Conservation (phyloP, 1,140 invertebrate species). For the Amphibalanus amphitrite region DNA sequence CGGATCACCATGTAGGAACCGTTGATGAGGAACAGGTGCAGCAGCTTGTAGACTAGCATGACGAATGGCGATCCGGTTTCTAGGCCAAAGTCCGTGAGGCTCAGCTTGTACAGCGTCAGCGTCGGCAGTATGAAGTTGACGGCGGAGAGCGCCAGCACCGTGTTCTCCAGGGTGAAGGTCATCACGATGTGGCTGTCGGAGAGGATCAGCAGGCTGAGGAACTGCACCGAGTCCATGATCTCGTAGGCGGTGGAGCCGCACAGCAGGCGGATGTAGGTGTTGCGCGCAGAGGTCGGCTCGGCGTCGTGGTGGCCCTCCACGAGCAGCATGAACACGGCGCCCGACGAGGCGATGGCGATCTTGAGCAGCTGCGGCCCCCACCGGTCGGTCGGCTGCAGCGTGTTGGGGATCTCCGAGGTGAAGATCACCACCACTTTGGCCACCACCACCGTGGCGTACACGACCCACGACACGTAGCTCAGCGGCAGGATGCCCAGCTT, state of each 20-base stretch:
- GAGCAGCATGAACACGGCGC: conserved; percentile 35
- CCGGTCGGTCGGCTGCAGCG: conserved; percentile 23
- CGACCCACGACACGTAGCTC: conserved; percentile 35
- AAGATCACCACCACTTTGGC: conserved; percentile 35
- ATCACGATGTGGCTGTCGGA: conserved; percentile 21
- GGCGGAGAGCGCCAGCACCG: conserved; percentile 32
- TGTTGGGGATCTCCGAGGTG: conserved; percentile 26
- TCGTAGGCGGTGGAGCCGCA: conserved; percentile 32
- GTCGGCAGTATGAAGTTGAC: conserved; percentile 38
- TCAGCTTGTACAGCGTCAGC: conserved; percentile 36
- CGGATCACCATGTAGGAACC: conserved; percentile 37
- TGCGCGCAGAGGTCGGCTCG: conserved; percentile 25
- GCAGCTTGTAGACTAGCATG: conserved; percentile 25
- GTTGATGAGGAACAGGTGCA: conserved; percentile 33
- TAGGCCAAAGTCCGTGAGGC: conserved; percentile 25
- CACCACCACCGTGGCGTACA: conserved; percentile 32
- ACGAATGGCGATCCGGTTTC: conserved; percentile 6
- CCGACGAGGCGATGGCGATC: conserved; percentile 16
- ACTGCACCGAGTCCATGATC: conserved; percentile 36
- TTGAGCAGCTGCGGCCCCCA: conserved; percentile 37
- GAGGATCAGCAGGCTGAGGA: conserved; percentile 28
- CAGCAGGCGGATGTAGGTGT: conserved; percentile 28
- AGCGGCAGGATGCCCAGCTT: conserved; percentile 28
- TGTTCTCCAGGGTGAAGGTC: conserved; percentile 26
- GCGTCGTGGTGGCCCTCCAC: conserved; percentile 36